phyloP scores from a whole-genome alignment of 2,797 vertebrate genomes.

The Anas bernieri region DNA sequence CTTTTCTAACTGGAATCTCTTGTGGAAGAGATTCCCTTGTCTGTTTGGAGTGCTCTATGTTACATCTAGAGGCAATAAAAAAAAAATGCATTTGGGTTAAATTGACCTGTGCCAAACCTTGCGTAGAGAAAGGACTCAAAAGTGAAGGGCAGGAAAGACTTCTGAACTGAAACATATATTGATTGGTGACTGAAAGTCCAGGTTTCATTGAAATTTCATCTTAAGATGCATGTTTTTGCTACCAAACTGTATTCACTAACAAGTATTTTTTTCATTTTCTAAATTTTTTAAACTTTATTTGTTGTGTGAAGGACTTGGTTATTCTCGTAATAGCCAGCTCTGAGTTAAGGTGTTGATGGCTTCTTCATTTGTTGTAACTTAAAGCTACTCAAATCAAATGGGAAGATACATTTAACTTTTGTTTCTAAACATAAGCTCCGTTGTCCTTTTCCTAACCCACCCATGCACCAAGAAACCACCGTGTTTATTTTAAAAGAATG shows the following conservation, averaged over 20 bases:
- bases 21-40: neutral
- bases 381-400: neutral
- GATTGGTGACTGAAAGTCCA: neutral
- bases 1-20: neutral
- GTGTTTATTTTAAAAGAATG: neutral
- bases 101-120: neutral
- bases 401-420: neutral
- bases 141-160: neutral
- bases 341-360: neutral
- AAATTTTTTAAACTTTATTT: neutral
- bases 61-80: neutral
- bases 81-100: neutral
- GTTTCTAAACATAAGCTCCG: accelerated
- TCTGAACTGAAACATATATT: neutral
- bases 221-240: neutral
- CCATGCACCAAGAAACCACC: neutral
- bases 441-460: neutral
- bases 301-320: neutral
- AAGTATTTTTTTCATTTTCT: neutral
- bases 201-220: neutral
- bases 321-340: neutral
- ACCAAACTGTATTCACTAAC: neutral
- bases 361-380: neutral
- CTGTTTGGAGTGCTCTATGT: neutral
- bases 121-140: neutral